Conservation (phyloP, 2,797 vertebrate genomes). For the Eulemur rubriventer region DNA sequence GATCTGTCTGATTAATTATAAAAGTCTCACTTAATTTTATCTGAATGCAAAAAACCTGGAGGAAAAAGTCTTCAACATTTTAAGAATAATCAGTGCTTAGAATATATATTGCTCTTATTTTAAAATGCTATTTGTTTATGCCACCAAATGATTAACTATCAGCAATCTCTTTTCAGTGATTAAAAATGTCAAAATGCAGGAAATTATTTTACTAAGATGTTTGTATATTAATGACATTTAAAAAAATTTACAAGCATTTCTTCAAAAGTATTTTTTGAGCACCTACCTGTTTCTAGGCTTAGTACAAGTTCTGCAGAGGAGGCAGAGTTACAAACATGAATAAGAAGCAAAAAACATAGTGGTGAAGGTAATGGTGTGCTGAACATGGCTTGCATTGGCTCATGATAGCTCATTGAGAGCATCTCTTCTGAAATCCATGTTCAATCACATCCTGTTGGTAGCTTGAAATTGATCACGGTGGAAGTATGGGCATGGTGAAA, state of each 20-base stretch:
- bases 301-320: not conserved
- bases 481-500: not conserved
- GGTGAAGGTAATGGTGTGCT: rapidly evolving
- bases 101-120: conserved; percentile 4
- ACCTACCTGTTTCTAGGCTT: not conserved
- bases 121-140: conserved; percentile 11
- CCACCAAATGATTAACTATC: not conserved
- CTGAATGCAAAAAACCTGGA: not conserved
- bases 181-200: conserved; percentile 25
- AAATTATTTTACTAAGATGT: not conserved
- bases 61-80: not conserved
- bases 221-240: not conserved
- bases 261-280: not conserved
- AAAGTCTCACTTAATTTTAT: conserved; percentile 14
- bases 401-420: rapidly evolving
- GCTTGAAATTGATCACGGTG: not conserved
- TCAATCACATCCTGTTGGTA: not conserved
- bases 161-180: not conserved
- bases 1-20: conserved; percentile 5
- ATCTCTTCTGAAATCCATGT: not conserved
- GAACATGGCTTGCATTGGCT: no score
- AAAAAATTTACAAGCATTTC: not conserved
- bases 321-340: not conserved
- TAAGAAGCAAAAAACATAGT: not conserved
- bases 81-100: not conserved